Evolutionary conservation across 1,140 invertebrate genomes (phyloP), one percentile per base, ranked within the genome.

Genomic region (Arion vulgaris): DNA sequence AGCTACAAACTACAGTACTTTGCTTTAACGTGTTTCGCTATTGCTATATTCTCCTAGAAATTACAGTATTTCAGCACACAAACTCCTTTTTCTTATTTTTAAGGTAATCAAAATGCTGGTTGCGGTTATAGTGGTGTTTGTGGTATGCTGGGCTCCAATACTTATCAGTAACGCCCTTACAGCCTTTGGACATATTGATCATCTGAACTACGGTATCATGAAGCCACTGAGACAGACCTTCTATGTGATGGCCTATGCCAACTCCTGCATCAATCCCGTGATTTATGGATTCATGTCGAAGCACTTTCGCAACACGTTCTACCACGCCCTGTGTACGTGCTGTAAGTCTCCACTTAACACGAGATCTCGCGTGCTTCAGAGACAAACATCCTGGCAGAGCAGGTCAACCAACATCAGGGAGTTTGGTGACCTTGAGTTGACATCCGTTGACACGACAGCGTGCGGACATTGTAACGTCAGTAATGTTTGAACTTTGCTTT

Each of bases 231-330:
- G 93, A 19, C 94, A 94, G 1, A 90, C 93, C 32, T 95, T 95
- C 87, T 94, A 94, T 83, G 94, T 95, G 84, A 95, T 90, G 66
- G 83, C 87, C 17, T 90, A 91, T 81, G 53, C 80, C 75, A 91
- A 90, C 93, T 94, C 95, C 88, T 96, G 95, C 87, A 94, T 96
- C 83, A 96, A 96, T 92, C 95, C 95, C 11, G 94, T 96, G 77
- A 93, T 96, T 26, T 96, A 96, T 88, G 95, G 95, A 38, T 96
- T 96, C 90, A 95, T 96, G 94, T 96, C 95, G n/a, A 95, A 95
- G 86, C 95, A 95, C 91, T 96, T 96, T 91, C 92, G 95, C 17
- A 41, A 95, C 83, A 95, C 94, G 53, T 94, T 94, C 89, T 88
- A 90, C 57, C 86, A 92, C 91, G 84, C 93, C 0, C 85, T 94